Evolutionary conservation across 2,113 vertebrate species (phyloP), one percentile per base, ranked within the genome.

Genomic region (Peromyscus californicus): DNA sequence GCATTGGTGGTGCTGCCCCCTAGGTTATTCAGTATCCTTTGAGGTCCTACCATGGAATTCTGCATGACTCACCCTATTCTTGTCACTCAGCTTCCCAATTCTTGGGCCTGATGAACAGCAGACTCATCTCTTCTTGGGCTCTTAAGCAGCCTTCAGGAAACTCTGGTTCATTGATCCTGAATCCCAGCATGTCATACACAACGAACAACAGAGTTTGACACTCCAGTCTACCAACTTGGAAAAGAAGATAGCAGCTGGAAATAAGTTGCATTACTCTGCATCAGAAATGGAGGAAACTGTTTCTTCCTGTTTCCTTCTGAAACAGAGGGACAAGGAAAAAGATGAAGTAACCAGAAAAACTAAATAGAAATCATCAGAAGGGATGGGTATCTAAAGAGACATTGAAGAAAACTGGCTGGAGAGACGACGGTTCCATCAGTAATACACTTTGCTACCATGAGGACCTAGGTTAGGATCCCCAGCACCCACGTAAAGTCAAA

Each of bases 61-160:
- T 12, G 4, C 5, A 0, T 5, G 0, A n/a, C 4, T 45, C 39
- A 7, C 33, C 1, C 10, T 3, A 1, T 36, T 83, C 51, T 72
- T 72, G 36, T 8, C 7, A 5, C 42, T 15, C 65, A 7, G 12
- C 1, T 54, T 31, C 67, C 61, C 12, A 1, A 48, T 69, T 54
- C 36, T 69, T 65, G 24, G 9, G 48, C 12, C 80, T 31, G 36
- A 0, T 83, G 48, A 69, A 21, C 63, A 75, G 36, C 39, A 67
- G 19, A 21, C 10, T 13, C 42, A 9, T 3, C 13, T 22, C 16
- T 51, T 89, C 72, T n/a, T 75, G 57, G 51, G 29, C 8, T 54
- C 48, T 24, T 51, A 29, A 42, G 42, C 45, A 63, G 17, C 45
- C 42, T 24, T 61, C 16, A 26, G 15, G 24, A 36, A 13, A 8